These are phyloP conservation scores for Orthonyx spaldingii DNA, from an alignment of 2,113 vertebrate species.

Conservation along the genomic window DNA sequence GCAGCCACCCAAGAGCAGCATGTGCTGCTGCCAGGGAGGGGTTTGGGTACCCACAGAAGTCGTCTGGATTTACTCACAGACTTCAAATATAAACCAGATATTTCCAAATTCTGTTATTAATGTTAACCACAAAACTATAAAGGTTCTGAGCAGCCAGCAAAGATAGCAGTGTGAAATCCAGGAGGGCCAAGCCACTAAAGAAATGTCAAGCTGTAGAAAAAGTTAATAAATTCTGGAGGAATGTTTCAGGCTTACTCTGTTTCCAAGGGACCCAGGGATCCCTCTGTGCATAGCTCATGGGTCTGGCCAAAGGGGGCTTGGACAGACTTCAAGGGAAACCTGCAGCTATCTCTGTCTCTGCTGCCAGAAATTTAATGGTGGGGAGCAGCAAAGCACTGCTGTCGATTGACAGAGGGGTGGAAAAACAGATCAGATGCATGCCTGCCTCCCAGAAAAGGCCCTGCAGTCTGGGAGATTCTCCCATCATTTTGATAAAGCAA, in stretches of 20 bases:
- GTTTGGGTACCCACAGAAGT: not conserved
- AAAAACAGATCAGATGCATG: constrained; percentile 5
- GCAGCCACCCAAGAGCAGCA: not conserved
- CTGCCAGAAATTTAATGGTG: constrained; percentile 36
- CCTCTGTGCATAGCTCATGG: not conserved
- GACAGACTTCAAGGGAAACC: constrained; percentile 60
- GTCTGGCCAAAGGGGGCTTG: constrained; percentile 12
- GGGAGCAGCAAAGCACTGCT: not conserved
- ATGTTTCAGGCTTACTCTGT: not conserved
- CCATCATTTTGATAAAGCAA: not conserved
- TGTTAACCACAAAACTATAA: not conserved
- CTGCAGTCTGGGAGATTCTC: not conserved
- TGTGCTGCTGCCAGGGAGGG: not conserved
- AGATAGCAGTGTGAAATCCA: constrained; percentile 8
- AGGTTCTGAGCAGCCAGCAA: not conserved
- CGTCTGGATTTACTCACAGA: not conserved
- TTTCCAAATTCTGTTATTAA: constrained; percentile 9
- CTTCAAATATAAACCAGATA: constrained; percentile 16
- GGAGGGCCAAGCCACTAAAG: not conserved
- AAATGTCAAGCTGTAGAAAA: constrained; percentile 7
- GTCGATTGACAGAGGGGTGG: not conserved
- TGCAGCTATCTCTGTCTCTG: not conserved
- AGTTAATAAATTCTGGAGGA: constrained; percentile 21
- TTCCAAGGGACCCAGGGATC: constrained; percentile 17
- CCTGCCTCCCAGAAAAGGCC: not conserved